Conservation (phyloP, 2,888 invertebrate species). For the Cerceris rybyensis region DNA sequence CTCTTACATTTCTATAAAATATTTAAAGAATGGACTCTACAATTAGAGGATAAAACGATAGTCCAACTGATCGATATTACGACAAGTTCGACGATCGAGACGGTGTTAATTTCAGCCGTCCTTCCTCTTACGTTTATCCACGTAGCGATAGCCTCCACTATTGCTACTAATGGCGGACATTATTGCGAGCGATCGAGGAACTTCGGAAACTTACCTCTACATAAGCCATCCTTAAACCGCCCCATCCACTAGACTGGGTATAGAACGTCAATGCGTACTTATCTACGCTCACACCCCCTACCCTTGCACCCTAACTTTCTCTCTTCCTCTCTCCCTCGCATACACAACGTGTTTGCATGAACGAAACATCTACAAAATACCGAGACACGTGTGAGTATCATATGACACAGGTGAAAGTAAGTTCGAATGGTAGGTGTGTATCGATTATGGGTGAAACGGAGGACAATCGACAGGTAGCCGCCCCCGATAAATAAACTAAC, state of each 20-base stretch:
- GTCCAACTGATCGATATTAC: conserved; percentile 32
- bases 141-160: conserved; percentile 68
- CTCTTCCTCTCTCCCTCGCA: not conserved
- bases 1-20: too few relatives aligned
- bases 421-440: conserved; percentile 56
- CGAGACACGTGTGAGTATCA: conserved; percentile 21
- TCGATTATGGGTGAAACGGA: conserved; percentile 71
- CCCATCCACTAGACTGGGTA: conserved; percentile 27
- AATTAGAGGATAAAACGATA: not conserved
- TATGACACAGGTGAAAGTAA: conserved; percentile 39
- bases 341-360: conserved; percentile 8
- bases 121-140: conserved; percentile 67
- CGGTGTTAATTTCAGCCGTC: conserved; percentile 77
- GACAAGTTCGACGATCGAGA: conserved; percentile 63
- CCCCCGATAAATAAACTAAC: conserved; percentile 75
- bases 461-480: conserved; percentile 75
- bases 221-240: conserved; percentile 30
- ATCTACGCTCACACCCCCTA: conserved; percentile 47
- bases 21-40: too few relatives aligned
- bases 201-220: conserved; percentile 69
- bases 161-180: conserved; percentile 74
- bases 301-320: conserved; percentile 35
- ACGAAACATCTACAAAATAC: not conserved
- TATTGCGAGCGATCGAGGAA: conserved; percentile 73
- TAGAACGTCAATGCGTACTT: conserved; percentile 69